phyloP scores from a whole-genome alignment of 2,797 vertebrate genomes.

The Esox lucius region DNA sequence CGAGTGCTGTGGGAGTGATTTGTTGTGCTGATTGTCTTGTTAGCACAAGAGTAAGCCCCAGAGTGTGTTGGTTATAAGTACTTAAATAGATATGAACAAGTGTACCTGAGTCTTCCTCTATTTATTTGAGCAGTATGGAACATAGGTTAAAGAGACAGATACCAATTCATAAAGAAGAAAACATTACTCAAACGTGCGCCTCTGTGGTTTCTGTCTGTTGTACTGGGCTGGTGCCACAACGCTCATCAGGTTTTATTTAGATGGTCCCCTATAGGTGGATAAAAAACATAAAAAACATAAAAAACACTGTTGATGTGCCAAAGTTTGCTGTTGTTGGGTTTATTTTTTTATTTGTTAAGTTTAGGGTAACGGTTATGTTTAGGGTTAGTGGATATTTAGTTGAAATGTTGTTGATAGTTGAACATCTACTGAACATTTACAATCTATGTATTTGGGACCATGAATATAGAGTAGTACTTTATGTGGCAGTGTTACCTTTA shows the following conservation, averaged over 20 bases:
- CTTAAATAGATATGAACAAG: constrained; percentile 11
- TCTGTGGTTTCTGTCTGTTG: neutral
- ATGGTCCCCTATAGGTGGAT: neutral
- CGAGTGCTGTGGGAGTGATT: constrained; percentile 31
- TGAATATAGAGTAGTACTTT: neutral
- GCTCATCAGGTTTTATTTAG: neutral
- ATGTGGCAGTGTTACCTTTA: neutral
- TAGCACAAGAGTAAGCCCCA: constrained; percentile 57
- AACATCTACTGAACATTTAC: neutral
- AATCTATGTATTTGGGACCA: neutral
- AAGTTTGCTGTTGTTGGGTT: neutral
- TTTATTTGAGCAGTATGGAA: neutral
- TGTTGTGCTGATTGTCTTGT: constrained; percentile 57
- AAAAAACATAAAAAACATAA: too few relatives aligned
- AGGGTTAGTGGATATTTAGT: neutral
- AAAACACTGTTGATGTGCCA: neutral
- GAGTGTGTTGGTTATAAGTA: neutral
- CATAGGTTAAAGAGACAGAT: neutral
- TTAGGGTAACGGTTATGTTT: neutral
- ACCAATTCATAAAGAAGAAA: neutral
- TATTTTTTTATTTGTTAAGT: neutral
- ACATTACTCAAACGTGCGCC: neutral
- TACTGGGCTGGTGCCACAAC: neutral
- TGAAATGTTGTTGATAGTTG: neutral
- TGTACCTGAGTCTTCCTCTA: constrained; percentile 1